Evolutionary conservation across 1,140 invertebrate species (phyloP), one percentile per base, ranked within the genome.

Genomic region (Harlomillsia oculata): DNA sequence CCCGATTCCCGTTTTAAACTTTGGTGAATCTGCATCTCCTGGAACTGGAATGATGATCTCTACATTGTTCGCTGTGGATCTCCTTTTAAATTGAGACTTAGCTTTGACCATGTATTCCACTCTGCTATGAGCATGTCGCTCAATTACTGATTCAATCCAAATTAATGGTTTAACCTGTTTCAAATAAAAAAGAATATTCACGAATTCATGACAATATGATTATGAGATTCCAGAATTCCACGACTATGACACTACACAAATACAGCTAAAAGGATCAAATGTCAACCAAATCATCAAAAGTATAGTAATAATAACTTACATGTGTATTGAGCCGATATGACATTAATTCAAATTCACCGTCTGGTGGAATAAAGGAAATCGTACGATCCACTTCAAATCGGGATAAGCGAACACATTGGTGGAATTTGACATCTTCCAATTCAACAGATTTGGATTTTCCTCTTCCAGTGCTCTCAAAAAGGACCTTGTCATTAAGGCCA

Each of bases 331-430:
- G 74, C 46, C 96, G 80, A 73, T 99, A 99, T 0, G 94, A 97
- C 97, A 99, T 99, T n/a, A 99, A 74, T 72, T 99, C 97, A 78
- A 99, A 99, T 71, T 99, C 97, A 23, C 97, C 97, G 77, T 99
- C 97, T 0, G 96, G 97, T 37, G 96, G 97, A 69, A 98, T 97
- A 67, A 99, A 99, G 0, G 92, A 97, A 63, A 99, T 99, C 0
- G 94, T 97, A 34, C 96, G 80, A 70, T 99, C 96, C 71, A 98
- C 99, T 71, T 99, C 97, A 76, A 99, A 99, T 44, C 83, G 76
- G 0, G 96, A 98, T 44, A 99, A 72, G 61, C 96, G 77, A 0
- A 99, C 97, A 74, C 97, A 99, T 70, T 99, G 97, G 74, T 99
- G 97, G 70, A 99, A 99, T 72, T 99, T 99, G 0, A 98, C 93